phyloP scores from a whole-genome alignment of 2,888 invertebrate genomes.

The Catocala fraxini region DNA sequence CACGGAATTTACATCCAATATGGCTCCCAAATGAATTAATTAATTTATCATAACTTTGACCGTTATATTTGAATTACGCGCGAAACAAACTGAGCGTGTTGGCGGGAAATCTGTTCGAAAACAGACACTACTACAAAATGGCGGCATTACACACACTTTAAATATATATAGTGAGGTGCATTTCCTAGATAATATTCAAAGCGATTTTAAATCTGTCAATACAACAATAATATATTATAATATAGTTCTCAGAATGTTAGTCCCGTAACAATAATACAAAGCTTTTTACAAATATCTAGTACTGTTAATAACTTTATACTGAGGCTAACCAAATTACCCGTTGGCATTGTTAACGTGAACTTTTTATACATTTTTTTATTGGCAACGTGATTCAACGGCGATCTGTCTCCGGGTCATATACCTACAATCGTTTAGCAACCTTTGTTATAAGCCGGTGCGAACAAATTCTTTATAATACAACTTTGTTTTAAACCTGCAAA shows the following conservation, averaged over 20 bases:
- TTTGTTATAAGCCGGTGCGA: constrained; percentile 40
- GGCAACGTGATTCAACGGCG: constrained; percentile 66
- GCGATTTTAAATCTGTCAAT: too few relatives aligned
- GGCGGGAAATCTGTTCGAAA: not conserved
- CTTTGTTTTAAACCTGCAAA: constrained; percentile 33
- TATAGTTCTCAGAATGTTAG: too few relatives aligned
- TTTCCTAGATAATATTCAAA: too few relatives aligned
- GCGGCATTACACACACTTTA: too few relatives aligned
- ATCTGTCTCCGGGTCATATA: constrained; percentile 74
- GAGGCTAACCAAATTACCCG: constrained; percentile 51
- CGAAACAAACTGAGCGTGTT: not conserved
- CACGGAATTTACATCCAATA: too few relatives aligned
- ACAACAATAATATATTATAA: too few relatives aligned
- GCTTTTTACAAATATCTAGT: not conserved
- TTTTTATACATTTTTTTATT: constrained; percentile 59
- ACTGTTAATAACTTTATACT: constrained; percentile 44
- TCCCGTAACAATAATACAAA: not conserved
- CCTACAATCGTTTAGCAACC: constrained; percentile 54
- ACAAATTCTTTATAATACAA: constrained; percentile 37
- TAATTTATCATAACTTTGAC: too few relatives aligned
- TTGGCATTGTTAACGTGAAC: constrained; percentile 40
- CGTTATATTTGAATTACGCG: constrained; percentile 3
- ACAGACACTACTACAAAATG: not conserved
- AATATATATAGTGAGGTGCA: too few relatives aligned
- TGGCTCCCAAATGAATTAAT: too few relatives aligned